Evolutionary conservation across 53 echinoderm and acorn worm species (phyloP).

Genomic region (Zoroaster sp.): DNA sequence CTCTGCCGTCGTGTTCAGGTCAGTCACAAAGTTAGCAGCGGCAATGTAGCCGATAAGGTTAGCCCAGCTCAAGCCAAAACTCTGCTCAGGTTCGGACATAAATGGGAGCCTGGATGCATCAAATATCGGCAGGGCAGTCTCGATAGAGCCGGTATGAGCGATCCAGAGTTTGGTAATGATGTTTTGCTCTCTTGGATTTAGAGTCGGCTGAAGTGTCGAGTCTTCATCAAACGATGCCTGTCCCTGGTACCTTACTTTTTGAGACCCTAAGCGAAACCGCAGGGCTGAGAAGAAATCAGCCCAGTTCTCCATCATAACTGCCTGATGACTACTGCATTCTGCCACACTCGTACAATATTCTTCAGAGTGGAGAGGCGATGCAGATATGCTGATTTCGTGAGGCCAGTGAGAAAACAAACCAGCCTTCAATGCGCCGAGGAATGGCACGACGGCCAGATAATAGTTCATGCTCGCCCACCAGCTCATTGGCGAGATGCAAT

Average conservation of each 20-base stretch:
- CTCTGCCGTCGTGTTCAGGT: slow-evolving; percentile 10
- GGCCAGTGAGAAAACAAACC: slow-evolving; percentile 14
- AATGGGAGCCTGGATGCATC: background rate
- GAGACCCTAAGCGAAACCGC: background rate
- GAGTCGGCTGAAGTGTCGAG: background rate
- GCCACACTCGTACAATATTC: slow-evolving; percentile 29
- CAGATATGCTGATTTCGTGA: background rate
- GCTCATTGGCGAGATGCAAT: slow-evolving; percentile 42
- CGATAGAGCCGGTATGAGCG: slow-evolving; percentile 38
- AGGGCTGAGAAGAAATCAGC: slow-evolving; percentile 17
- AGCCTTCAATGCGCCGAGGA: slow-evolving; percentile 46
- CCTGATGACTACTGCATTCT: background rate
- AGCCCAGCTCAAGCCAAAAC: slow-evolving; percentile 41
- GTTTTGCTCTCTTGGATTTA: slow-evolving; percentile 9
- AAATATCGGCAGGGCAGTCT: background rate
- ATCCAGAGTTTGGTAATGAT: slow-evolving; percentile 36
- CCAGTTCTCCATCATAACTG: slow-evolving; percentile 25
- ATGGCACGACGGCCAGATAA: slow-evolving; percentile 54
- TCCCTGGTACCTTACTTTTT: too few species aligned
- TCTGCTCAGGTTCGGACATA: slow-evolving; percentile 27
- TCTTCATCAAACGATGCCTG: background rate
- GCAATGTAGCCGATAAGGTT: slow-evolving; percentile 51
- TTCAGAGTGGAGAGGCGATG: background rate
- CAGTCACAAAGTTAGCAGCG: slow-evolving; percentile 22
- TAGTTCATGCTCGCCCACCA: slow-evolving; percentile 72